Base-by-base conservation (phyloP, 2,797 vertebrate species). In the Propithecus perrieri region DNA sequence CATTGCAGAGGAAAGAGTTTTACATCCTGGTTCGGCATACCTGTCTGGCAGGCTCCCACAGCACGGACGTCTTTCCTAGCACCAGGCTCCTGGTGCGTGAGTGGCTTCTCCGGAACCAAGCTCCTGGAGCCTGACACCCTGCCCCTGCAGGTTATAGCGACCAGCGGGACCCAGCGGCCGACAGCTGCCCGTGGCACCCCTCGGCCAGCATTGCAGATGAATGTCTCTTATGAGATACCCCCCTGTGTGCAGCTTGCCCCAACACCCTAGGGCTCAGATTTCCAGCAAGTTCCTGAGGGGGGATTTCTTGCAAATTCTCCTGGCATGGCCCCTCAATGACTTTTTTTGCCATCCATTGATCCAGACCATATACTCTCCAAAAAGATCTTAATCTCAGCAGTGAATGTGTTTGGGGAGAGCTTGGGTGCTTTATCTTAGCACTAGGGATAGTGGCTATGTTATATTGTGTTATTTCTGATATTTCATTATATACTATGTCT, bases 71-170 rank as follows among this genome's bases (percentile, higher is more conserved):
- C 30, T 9, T 69, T 28, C 30, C 26, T 3, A 61, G 67, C 1
- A 13, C 9, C 38, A 43, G 13, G 6, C 5, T 72, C 30, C 63
- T 38, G 24, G 14, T 41, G 0, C 2, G 0, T 2, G n/a, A 1
- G 5, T 12, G 22, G n/a, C 18, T 10, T 71, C 38, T 50, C 20
- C 3, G 48, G 67, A 4, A 24, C 13, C n/a, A n/a, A 10, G 7
- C 11, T 79, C 33, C 65, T 41, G 30, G 11, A 35, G 0, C 2
- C 0, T 26, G 28, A 43, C 17, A 2, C 9, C 10, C 41, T 26
- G 1, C 9, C 33, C 38, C 20, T 22, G 5, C 0, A 10, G 50
- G 17, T 26, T 4, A 17, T 0, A 17, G 20, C 15, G 50, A 28
- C 63, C 89, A 65, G n/a, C 11, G 0, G 55, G 22, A 26, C 9